Conservation (phyloP, 2,888 invertebrate genomes). For the Crioceris asparagi region DNA sequence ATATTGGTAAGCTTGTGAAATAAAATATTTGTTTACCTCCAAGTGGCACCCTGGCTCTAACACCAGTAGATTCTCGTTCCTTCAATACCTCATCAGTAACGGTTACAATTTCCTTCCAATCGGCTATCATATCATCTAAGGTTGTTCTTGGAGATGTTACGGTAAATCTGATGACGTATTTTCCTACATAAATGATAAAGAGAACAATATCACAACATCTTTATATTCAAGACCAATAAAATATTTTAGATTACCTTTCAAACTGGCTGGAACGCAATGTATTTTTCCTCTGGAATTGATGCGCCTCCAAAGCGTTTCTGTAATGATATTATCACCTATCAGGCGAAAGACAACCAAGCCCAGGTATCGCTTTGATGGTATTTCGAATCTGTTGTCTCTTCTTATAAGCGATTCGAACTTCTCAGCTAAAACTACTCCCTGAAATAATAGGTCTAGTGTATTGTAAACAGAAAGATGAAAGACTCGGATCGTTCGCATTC, state of each 20-base stretch:
- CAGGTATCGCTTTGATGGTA: conserved; percentile 76
- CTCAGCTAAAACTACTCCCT: conserved; percentile 83
- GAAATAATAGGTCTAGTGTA: too few relatives aligned
- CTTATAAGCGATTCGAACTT: conserved; percentile 80
- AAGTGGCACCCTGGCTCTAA: conserved; percentile 55
- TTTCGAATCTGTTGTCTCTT: conserved; percentile 79
- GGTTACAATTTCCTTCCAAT: conserved; percentile 76
- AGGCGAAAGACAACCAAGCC: conserved; percentile 87
- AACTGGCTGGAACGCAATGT: conserved; percentile 89
- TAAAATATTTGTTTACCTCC: conserved; percentile 47
- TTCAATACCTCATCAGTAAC: conserved; percentile 62
- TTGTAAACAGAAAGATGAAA: too few relatives aligned
- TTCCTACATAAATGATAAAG: conserved; percentile 63
- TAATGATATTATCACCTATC: conserved; percentile 73
- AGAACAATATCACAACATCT: not conserved
- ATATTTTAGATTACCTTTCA: conserved; percentile 55
- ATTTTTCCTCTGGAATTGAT: conserved; percentile 79
- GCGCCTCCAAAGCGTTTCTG: conserved; percentile 77
- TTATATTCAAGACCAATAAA: not conserved
- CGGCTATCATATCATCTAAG: conserved; percentile 64
- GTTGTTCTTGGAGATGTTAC: conserved; percentile 83
- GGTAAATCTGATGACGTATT: conserved; percentile 86
- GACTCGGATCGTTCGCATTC: too few relatives aligned
- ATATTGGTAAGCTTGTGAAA: too few relatives aligned
- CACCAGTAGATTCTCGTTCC: conserved; percentile 43